Conservation (phyloP, 2,113 vertebrate genomes). For the Asarcornis scutulata region DNA sequence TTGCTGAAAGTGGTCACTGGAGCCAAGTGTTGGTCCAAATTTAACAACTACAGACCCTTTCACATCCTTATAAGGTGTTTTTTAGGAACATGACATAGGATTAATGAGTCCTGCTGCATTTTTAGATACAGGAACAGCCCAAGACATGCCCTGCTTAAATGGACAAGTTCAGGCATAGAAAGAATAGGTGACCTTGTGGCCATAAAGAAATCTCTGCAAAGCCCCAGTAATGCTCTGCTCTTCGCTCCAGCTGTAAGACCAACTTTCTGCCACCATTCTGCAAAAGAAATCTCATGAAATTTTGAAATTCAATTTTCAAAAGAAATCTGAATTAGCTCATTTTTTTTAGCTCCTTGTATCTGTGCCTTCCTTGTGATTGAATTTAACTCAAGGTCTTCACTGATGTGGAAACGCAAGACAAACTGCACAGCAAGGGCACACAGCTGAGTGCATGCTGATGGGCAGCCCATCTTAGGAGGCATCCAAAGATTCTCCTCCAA, state of each 20-base stretch:
- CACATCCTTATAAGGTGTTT: not conserved
- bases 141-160: not conserved
- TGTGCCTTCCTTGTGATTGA: not conserved
- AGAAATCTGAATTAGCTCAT: not conserved
- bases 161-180: not conserved
- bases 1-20: not conserved
- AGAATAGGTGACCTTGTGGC: not conserved
- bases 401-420: rapidly evolving
- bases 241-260: not conserved
- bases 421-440: not conserved
- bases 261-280: not conserved
- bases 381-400: not conserved
- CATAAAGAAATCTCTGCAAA: not conserved
- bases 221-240: not conserved
- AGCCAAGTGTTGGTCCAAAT: not conserved
- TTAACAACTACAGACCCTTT: not conserved
- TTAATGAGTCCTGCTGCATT: not conserved
- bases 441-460: not conserved
- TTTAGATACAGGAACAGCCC: not conserved
- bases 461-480: not conserved
- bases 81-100: not conserved
- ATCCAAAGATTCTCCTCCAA: not conserved
- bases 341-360: not conserved
- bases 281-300: not conserved
- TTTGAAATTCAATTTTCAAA: too few relatives aligned